A percentile compares a stretch with the other conserved stretches of the same genome.
These are phyloP conservation scores for Oncorhynchus masou DNA, from an alignment of 2,113 vertebrate genomes.

Conservation along the genomic window DNA sequence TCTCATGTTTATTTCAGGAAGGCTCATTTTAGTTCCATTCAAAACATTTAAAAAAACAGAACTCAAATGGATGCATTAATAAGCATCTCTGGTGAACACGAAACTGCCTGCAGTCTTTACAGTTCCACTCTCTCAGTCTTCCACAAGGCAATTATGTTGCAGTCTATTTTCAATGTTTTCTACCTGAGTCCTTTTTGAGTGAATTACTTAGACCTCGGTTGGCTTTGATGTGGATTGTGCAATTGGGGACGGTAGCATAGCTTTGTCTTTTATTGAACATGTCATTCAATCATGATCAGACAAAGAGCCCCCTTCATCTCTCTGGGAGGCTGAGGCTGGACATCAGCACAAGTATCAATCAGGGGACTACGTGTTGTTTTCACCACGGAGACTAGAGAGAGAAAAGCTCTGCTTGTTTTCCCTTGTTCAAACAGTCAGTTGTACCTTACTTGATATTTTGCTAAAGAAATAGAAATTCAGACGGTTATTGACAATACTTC, in stretches of 20 bases:
- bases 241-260: not conserved
- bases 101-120: too few species aligned
- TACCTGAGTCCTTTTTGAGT: too few species aligned
- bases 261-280: slow-evolving; percentile 29
- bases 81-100: too few species aligned
- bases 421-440: not conserved
- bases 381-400: not conserved
- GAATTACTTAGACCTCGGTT: too few species aligned
- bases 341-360: slow-evolving; percentile 19
- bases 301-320: slow-evolving; percentile 20
- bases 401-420: not conserved
- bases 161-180: too few species aligned
- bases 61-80: too few species aligned
- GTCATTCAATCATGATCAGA: slow-evolving; percentile 21
- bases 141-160: too few species aligned
- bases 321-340: not conserved
- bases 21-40: too few species aligned
- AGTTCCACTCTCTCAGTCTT: too few species aligned
- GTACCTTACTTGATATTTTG: not conserved
- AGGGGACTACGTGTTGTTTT: slow-evolving; percentile 25
- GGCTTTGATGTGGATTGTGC: slow-evolving; percentile 13
- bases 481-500: slow-evolving; percentile 33
- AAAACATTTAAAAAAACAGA: too few species aligned
- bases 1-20: too few species aligned
- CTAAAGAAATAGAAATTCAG: not conserved